Conservation (phyloP, 30 jellyfish, hydroid and myxozoan species). For the Aurelia sp. region DNA sequence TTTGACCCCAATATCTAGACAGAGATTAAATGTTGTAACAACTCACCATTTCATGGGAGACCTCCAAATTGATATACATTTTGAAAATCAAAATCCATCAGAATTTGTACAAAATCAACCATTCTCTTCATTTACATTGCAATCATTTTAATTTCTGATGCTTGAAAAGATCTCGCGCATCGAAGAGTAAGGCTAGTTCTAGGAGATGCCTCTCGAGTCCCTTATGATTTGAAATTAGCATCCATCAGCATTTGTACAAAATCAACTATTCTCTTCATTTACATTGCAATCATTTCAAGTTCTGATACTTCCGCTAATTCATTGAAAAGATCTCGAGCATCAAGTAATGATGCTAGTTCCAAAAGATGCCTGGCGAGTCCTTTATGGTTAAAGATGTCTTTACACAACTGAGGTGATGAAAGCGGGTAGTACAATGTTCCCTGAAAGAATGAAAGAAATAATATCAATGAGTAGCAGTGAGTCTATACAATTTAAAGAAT, state of each 20-base stretch:
- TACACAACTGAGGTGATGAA: conserved; percentile 36
- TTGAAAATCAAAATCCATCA: not conserved
- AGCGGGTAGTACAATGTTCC: conserved; percentile 52
- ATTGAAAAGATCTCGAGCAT: no score
- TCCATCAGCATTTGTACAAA: no score
- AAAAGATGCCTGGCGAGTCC: no score
- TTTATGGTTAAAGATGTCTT: not conserved
- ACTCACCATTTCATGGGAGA: not conserved
- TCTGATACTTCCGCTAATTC: no score
- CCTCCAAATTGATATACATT: not conserved
- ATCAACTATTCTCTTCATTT: no score
- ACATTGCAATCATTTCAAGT: no score
- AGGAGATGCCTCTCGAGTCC: conserved; percentile 66
- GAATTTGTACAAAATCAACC: not conserved
- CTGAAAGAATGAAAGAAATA: not conserved
- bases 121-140: conserved; percentile 1
- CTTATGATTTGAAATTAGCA: conserved; percentile 24
- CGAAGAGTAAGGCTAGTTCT: conserved; percentile 54
- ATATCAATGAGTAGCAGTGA: not conserved
- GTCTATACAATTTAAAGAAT: no score
- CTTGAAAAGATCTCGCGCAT: conserved; percentile 21
- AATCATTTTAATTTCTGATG: conserved; percentile 12
- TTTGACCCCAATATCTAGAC: no score
- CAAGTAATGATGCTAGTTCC: no score
- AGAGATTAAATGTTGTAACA: no score